phyloP scores from a whole-genome alignment of 2,888 invertebrate species.

The Xanthorhoe designata region DNA sequence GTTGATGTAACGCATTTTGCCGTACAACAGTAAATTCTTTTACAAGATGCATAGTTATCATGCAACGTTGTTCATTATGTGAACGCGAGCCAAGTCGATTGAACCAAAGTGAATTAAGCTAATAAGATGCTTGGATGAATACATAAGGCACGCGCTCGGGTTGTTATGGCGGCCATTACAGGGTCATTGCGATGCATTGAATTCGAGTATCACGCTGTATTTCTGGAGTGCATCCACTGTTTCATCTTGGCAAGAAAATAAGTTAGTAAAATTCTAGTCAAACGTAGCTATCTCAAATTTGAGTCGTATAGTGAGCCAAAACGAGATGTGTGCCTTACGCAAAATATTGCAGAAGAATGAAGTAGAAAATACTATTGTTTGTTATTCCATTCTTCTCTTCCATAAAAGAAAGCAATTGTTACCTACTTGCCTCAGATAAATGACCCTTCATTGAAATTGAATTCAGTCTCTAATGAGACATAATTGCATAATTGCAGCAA shows the following conservation, averaged over 20 bases:
- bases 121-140: slow-evolving; percentile 55
- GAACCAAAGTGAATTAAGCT: slow-evolving; percentile 56
- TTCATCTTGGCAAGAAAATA: background rate
- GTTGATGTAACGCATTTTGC: slow-evolving; percentile 13
- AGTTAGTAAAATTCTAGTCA: background rate
- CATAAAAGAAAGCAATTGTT: background rate
- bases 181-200: slow-evolving; percentile 59
- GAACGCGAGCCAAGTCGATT: slow-evolving; percentile 40
- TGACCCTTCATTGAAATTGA: slow-evolving; percentile 10
- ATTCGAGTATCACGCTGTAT: slow-evolving; percentile 50
- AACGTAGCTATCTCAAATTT: background rate
- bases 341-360: background rate
- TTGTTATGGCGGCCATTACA: slow-evolving; percentile 55
- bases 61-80: slow-evolving; percentile 32
- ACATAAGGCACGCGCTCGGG: slow-evolving; percentile 52
- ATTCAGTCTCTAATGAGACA: slow-evolving; percentile 15
- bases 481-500: too few relatives aligned
- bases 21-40: slow-evolving; percentile 10
- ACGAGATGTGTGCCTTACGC: background rate
- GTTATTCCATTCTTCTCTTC: background rate
- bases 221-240: slow-evolving; percentile 54
- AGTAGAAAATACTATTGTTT: background rate
- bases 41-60: slow-evolving; percentile 19
- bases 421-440: background rate
- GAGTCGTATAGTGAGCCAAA: background rate